Percentiles rank a stretch among this genome's conserved stretches.
These are phyloP conservation scores for Enteromius viviparus DNA, from an alignment of 2,797 vertebrate genomes.

Conservation along the genomic window DNA sequence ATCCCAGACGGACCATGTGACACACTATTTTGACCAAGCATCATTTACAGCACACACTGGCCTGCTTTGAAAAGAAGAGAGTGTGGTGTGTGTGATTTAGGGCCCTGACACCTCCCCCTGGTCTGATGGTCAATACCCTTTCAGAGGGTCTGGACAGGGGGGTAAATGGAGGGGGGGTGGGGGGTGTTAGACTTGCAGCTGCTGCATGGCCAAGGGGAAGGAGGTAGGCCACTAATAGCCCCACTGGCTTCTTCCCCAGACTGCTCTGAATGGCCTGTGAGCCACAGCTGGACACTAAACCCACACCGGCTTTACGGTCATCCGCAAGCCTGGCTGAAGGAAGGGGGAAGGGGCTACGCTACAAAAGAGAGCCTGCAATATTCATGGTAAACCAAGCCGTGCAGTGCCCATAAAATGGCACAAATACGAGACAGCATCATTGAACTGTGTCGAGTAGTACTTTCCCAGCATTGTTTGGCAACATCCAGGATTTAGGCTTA, in stretches of 20 bases:
- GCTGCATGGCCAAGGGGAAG: conserved; percentile 65
- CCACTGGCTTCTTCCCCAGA: conserved; percentile 60
- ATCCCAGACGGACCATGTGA: conserved; percentile 37
- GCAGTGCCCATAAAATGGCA: conserved; percentile 24
- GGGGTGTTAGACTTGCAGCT: conserved; percentile 61
- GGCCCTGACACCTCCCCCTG: conserved; percentile 58
- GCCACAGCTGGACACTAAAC: conserved; percentile 64
- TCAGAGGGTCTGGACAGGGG: conserved; percentile 54
- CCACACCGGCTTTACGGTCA: conserved; percentile 62
- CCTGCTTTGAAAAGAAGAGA: conserved; percentile 49
- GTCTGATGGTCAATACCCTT: conserved; percentile 67
- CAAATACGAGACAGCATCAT: conserved; percentile 15
- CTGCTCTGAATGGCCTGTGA: conserved; percentile 60
- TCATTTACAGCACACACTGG: conserved; percentile 46
- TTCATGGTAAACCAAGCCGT: conserved; percentile 15
- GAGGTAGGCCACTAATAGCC: conserved; percentile 62
- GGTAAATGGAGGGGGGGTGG: conserved; percentile 39
- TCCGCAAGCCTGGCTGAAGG: conserved; percentile 29
- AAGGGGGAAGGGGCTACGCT: conserved; percentile 50
- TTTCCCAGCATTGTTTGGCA: background rate
- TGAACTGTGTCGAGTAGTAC: background rate
- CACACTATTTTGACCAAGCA: conserved; percentile 40
- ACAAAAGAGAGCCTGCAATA: conserved; percentile 55
- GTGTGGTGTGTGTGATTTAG: conserved; percentile 57
- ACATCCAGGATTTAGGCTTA: background rate